These are phyloP conservation scores for Dynastes maya DNA, from an alignment of 2,888 invertebrate genomes.

Conservation along the genomic window DNA sequence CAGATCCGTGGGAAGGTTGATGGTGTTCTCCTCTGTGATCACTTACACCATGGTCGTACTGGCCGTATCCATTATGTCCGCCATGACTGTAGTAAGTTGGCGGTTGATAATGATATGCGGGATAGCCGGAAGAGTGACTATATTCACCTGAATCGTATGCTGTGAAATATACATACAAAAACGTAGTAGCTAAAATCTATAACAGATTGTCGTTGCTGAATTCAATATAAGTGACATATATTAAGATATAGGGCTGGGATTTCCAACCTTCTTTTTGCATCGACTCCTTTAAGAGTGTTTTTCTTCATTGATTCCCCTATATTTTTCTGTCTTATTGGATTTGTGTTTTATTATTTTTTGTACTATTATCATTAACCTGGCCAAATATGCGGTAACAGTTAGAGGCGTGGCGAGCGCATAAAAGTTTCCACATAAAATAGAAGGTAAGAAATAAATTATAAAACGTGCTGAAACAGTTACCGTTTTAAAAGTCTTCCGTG, in stretches of 20 bases:
- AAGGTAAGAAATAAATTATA: too few relatives aligned
- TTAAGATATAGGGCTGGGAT: not conserved
- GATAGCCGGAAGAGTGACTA: constrained; percentile 17
- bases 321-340: too few relatives aligned
- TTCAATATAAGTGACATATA: not conserved
- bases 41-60: not conserved
- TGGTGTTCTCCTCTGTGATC: constrained; percentile 31
- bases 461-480: too few relatives aligned
- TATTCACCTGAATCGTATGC: constrained; percentile 41
- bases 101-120: not conserved
- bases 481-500: too few relatives aligned
- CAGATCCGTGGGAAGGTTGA: constrained; percentile 13
- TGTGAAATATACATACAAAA: not conserved
- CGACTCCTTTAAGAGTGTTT: not conserved
- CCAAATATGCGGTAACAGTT: too few relatives aligned
- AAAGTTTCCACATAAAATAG: too few relatives aligned
- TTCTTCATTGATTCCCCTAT: too few relatives aligned
- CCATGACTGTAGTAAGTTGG: constrained; percentile 36
- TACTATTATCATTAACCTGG: too few relatives aligned
- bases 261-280: not conserved
- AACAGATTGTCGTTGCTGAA: not conserved
- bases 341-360: too few relatives aligned
- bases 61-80: constrained; percentile 14
- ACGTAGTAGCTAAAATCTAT: not conserved
- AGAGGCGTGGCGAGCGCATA: too few relatives aligned